Evolutionary conservation across 2,888 invertebrate species (phyloP), one percentile per base, ranked within the genome.

Genomic region (Leptodirus hochenwartii): DNA sequence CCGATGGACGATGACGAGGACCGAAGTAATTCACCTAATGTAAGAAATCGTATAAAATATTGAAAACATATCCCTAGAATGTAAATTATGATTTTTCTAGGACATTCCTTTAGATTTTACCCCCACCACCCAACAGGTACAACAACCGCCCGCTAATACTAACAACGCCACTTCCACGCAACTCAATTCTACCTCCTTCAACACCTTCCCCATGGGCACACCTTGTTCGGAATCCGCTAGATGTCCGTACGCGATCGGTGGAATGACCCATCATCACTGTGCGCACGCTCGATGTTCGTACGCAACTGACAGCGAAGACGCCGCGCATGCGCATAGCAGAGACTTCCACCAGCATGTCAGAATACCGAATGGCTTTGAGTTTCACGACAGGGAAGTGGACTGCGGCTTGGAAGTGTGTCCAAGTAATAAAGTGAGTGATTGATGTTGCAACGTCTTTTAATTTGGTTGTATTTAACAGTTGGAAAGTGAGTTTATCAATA

Each of bases 301-400:
- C 44, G 73, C 80, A 6, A 78, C 81, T 1, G 80, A 84, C 48
- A 66, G 74, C 27, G 72, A 79, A 33, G 73, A 77, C 36, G 69
- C 76, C 20, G 66, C 88, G 42, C 68, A 79, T 34, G 70, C 77
- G 42, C 90, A 90, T 48, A 73, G 81, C 53, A 71, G 79, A 44
- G 85, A 87, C 51, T 81, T 80, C 43, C 88, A 90, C 52, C 77
- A 77, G 37, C 71, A 79, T 41, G 68, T 75, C 24, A 79, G 78
- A 41, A 76, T 88, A 30, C 56, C 81, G 20, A 80, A 85, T 27
- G 82, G 84, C 1, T 90, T 84, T 47, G 78, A 82, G 36, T 82
- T 81, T 52, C 88, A 78, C 51, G 79, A 80, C 47, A 63, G 59
- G 29, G 69, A 67, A 46, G 66, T 75, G 11, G 74, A 78, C 45